phyloP scores from a whole-genome alignment of 53 echinoderm and acorn worm genomes.

The Apostichopus leukothele region DNA sequence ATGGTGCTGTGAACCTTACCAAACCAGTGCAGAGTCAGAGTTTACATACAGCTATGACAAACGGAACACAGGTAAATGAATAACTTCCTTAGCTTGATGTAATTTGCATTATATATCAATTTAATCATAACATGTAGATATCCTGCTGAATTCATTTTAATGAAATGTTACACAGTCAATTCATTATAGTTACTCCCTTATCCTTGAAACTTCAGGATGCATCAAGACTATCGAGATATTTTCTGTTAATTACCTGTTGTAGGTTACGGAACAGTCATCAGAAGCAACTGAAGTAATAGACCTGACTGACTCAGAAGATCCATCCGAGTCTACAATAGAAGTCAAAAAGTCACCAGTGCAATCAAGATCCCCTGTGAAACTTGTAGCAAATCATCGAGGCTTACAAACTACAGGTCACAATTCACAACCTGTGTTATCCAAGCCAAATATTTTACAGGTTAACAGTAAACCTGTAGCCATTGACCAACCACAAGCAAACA shows the following conservation, averaged over 20 bases:
- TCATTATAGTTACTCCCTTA: too few species aligned
- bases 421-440: background rate
- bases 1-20: background rate
- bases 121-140: too few species aligned
- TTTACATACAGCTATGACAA: background rate
- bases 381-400: background rate
- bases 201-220: too few species aligned
- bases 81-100: background rate
- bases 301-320: slow-evolving; percentile 22
- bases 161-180: too few species aligned
- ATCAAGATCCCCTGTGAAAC: background rate
- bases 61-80: background rate
- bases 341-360: background rate
- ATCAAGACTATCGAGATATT: too few species aligned
- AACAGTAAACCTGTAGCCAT: background rate
- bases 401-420: background rate
- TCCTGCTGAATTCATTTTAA: too few species aligned
- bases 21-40: background rate
- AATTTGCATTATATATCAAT: too few species aligned
- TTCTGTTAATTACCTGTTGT: background rate
- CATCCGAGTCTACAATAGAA: too few species aligned
- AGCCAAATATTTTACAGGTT: background rate
- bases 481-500: background rate
- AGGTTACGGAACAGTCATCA: background rate
- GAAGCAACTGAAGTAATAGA: slow-evolving; percentile 27